phyloP scores from a whole-genome alignment of 1,140 invertebrate species.

The Mizuhopecten yessoensis region DNA sequence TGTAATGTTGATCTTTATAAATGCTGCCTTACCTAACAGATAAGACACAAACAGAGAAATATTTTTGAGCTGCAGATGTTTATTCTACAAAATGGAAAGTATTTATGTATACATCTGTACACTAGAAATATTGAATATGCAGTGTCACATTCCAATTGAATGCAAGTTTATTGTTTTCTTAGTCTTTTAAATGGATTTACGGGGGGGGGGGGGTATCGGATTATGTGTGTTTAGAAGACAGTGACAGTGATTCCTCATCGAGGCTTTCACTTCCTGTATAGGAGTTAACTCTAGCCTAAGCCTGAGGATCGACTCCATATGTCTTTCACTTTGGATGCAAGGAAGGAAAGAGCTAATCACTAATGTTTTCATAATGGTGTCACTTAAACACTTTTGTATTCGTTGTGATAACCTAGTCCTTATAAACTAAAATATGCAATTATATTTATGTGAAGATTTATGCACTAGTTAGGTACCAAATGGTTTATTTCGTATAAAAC shows the following conservation, averaged over 20 bases:
- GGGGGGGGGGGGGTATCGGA: background rate
- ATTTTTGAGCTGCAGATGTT: background rate
- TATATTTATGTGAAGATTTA: background rate
- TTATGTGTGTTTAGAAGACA: no score
- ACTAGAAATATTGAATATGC: background rate
- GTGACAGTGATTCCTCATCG: no score
- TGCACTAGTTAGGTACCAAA: background rate
- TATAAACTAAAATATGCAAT: no score
- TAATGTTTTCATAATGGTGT: no score
- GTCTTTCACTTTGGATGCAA: no score
- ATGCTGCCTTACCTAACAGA: background rate
- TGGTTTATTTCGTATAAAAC: background rate
- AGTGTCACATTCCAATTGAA: background rate
- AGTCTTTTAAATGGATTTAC: background rate
- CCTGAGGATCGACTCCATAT: no score
- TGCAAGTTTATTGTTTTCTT: background rate
- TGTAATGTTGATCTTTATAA: background rate
- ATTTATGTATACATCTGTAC: background rate
- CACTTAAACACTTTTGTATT: no score
- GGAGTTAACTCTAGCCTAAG: no score
- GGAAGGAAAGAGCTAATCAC: no score
- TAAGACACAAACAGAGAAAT: background rate
- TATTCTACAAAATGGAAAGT: background rate
- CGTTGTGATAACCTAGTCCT: no score
- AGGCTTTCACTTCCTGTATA: no score